Base-by-base conservation (phyloP, 2,888 invertebrate species). In the Brachynemurus nebulosus region DNA sequence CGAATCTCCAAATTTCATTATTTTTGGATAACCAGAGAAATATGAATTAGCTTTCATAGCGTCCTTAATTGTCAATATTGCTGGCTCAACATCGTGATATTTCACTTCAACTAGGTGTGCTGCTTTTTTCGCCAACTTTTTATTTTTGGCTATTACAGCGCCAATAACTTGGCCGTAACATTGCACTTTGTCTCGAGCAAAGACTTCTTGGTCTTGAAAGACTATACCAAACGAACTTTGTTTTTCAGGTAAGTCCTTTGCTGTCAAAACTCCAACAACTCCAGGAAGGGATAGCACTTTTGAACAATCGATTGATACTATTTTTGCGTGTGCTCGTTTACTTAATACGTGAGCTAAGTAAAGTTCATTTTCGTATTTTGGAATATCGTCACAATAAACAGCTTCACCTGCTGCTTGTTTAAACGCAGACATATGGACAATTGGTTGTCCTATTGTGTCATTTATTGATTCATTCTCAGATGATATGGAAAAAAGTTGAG, bases 371-470 rank as follows among this genome's bases (percentile, higher is more conserved):
- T 77, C 74, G 50, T 73, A 72, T 40, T 62, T 66, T 0, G 90
- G 89, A 53, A 91, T 81, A 58, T 96, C 96, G 59, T 92, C 92
- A 51, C 84, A 80, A 59, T 93, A 96, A 40, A 86, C 68, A 0
- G 95, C 93, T 69, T 95, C 93, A 2, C 88, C 18, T 1, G 90
- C 83, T 1, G 84, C 83, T 65, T 96, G 95, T 59, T 92, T 91
- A 38, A 74, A 72, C 0, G 86, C 92, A 6, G 92, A 84, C 39
- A 72, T 63, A 58, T 95, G 95, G 1, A 81, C 71, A 39, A 86
- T 64, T 0, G 92, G 86, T 46, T 83, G 70, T 1, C 92, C 90
- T 12, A 95, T 76, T 16, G 82, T 71, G 64, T 92, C 88, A 37
- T 67, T 69, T 2, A 71, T 56, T 57, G 81, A 79, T 42, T 71